Conservation (phyloP, 1,140 invertebrate species). For the Apis cerana region DNA sequence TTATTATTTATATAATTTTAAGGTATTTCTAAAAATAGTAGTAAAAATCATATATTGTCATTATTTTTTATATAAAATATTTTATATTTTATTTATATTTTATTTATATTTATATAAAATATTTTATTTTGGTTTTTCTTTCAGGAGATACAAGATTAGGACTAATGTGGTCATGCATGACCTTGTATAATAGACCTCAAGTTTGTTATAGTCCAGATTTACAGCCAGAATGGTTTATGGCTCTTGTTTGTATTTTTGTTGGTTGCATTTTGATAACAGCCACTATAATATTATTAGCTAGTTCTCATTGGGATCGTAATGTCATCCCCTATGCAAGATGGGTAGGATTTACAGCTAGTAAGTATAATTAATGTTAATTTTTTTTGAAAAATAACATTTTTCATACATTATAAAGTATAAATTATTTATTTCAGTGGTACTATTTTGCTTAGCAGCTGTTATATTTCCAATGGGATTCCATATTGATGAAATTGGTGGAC, state of each 20-base stretch:
- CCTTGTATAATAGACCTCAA: slow-evolving; percentile 92
- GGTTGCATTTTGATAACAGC: slow-evolving; percentile 96
- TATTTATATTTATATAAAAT: no score
- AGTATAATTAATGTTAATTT: slow-evolving; percentile 77
- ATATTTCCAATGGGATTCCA: slow-evolving; percentile 98
- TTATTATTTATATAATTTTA: neutral
- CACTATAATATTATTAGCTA: slow-evolving; percentile 92
- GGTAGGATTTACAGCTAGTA: slow-evolving; percentile 97
- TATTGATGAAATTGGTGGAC: slow-evolving; percentile 96
- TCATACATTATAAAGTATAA: neutral
- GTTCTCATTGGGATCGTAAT: slow-evolving; percentile 95
- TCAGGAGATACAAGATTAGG: slow-evolving; percentile 93
- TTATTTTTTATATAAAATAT: neutral
- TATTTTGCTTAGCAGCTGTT: slow-evolving; percentile 96
- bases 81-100: neutral
- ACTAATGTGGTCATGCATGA: slow-evolving; percentile 96
- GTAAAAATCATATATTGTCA: no score
- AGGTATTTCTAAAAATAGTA: neutral
- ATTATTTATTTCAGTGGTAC: slow-evolving; percentile 89
- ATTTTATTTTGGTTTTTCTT: slow-evolving; percentile 50
- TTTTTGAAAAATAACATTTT: slow-evolving; percentile 25
- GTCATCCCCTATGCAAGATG: slow-evolving; percentile 95
- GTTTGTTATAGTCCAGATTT: slow-evolving; percentile 93
- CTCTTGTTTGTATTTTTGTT: slow-evolving; percentile 94
- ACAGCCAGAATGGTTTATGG: slow-evolving; percentile 94